Evolutionary conservation across 2,797 vertebrate species (phyloP), one percentile per base, ranked within the genome.

Genomic region (Hozukius guyotensis): DNA sequence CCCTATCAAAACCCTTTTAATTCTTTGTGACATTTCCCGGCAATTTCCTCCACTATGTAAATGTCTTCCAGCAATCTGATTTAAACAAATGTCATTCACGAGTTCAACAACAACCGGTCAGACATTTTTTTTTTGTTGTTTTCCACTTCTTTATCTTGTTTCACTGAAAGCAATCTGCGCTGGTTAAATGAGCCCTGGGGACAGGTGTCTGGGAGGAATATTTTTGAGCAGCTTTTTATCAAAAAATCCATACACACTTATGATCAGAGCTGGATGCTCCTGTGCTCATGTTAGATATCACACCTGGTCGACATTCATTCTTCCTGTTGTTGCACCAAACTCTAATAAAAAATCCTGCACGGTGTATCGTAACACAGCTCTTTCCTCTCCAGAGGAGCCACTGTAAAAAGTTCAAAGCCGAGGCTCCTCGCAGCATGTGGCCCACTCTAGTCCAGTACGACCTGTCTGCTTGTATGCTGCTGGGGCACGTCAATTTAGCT

Each of bases 1-100:
- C 86, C 90, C 90, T 90, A 88, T 93, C 90, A 90, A 84, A 89
- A 90, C 78, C 84, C 60, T 78, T 25, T 83, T 93, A 93, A 95
- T 93, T 95, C 90, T 90, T 88, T 88, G 66, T 96, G 94, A 95
- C 95, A 96, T 96, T 96, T 96, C 83, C 85, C 66, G 69, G 91
- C 94, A 90, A 94, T 95, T 95, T 93, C 90, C 92, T 92, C 75
- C 88, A 52, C 87, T 94, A 95, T 96, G 94, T 85, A 95, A 96
- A 96, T 95, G 91, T 86, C 85, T 84, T 80, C 83, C 72, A 69
- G 81, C 93, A 93, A 96, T 96, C 94, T 94, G 95, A 95, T 96
- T 94, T 87, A 64, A 88, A 92, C 89, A 95, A 96, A 96, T 96
- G 95, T 94, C 95, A 94, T 92, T 94, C 87, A 87, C 82, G 92